Evolutionary conservation across 2,113 vertebrate genomes (phyloP).

Genomic region (Puffinus mauretanicus): DNA sequence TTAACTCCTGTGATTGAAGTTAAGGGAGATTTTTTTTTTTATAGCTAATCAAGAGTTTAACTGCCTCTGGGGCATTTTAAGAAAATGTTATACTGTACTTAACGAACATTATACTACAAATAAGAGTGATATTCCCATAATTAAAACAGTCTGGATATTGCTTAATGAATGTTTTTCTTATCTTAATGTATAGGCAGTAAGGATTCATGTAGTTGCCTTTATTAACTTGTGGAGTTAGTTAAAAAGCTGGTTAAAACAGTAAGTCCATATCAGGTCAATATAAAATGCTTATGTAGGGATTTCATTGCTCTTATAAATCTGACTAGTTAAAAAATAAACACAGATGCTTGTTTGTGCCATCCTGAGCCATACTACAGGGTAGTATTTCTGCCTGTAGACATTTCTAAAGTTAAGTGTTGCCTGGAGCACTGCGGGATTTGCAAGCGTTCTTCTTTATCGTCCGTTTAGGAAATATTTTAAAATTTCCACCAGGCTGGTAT

Average conservation of each 20-base stretch:
- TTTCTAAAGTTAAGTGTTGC: slow-evolving; percentile 10
- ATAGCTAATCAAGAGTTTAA: slow-evolving; percentile 77
- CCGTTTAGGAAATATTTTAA: slow-evolving; percentile 10
- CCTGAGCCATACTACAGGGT: background rate
- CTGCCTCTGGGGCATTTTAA: slow-evolving; percentile 77
- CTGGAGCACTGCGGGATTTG: background rate
- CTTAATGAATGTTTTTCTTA: slow-evolving; percentile 73
- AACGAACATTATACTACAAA: slow-evolving; percentile 68
- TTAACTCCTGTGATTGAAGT: slow-evolving; percentile 70
- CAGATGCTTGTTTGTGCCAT: slow-evolving; percentile 64
- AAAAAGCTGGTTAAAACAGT: slow-evolving; percentile 68
- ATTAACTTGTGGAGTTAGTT: slow-evolving; percentile 68
- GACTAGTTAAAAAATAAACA: slow-evolving; percentile 61
- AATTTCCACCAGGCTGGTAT: slow-evolving; percentile 7
- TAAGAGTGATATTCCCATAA: slow-evolving; percentile 75
- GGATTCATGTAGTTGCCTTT: slow-evolving; percentile 69
- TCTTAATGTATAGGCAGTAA: slow-evolving; percentile 61
- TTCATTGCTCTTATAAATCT: slow-evolving; percentile 60
- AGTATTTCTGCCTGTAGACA: slow-evolving; percentile 32
- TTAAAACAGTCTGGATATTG: slow-evolving; percentile 74
- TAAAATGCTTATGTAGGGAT: slow-evolving; percentile 59
- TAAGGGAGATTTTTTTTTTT: slow-evolving; percentile 63
- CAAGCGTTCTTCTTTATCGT: background rate
- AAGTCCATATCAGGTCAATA: slow-evolving; percentile 65
- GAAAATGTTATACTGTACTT: slow-evolving; percentile 74